A percentile compares a stretch with the other conserved stretches of the same genome.
Evolutionary conservation across 2,797 vertebrate species (phyloP).

Genomic region (Leptatherina wallacei): DNA sequence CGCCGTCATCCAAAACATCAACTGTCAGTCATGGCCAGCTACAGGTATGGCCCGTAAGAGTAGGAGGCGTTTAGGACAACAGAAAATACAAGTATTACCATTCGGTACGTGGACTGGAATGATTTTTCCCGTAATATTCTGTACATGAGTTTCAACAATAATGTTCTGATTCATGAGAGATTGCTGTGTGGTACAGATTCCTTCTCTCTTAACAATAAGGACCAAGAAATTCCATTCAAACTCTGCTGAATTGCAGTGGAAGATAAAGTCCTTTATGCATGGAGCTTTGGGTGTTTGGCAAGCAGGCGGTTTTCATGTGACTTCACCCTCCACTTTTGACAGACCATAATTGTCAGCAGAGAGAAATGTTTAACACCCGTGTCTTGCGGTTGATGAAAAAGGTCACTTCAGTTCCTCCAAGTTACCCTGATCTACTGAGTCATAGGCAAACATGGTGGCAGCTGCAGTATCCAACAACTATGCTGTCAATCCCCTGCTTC

Average conservation of each 20-base stretch:
- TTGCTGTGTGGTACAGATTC: not conserved
- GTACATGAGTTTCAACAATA: not conserved
- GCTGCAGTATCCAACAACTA: constrained; percentile 37
- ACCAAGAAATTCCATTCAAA: constrained; percentile 25
- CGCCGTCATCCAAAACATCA: constrained; percentile 58
- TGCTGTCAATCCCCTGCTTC: constrained; percentile 20
- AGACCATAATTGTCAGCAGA: constrained; percentile 61
- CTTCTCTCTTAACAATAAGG: constrained; percentile 21
- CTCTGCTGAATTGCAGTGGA: constrained; percentile 10
- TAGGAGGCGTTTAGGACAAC: constrained; percentile 32
- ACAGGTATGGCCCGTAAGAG: constrained; percentile 28
- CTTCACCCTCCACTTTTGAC: constrained; percentile 48
- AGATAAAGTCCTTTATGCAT: constrained; percentile 38
- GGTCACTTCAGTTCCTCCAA: constrained; percentile 43
- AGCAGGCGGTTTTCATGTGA: constrained; percentile 33
- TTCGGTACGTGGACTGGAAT: not conserved
- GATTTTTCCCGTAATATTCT: not conserved
- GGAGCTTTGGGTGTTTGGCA: constrained; percentile 45
- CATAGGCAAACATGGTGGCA: constrained; percentile 15
- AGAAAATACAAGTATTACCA: constrained; percentile 2
- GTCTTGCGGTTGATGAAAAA: constrained; percentile 57
- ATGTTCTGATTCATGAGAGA: not conserved
- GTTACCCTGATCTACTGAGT: constrained; percentile 52
- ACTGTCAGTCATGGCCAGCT: constrained; percentile 45
- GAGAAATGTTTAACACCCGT: constrained; percentile 43